Base-by-base conservation (phyloP, 92 coral and sea anemone genomes). In the Parazoanthus darwini region DNA sequence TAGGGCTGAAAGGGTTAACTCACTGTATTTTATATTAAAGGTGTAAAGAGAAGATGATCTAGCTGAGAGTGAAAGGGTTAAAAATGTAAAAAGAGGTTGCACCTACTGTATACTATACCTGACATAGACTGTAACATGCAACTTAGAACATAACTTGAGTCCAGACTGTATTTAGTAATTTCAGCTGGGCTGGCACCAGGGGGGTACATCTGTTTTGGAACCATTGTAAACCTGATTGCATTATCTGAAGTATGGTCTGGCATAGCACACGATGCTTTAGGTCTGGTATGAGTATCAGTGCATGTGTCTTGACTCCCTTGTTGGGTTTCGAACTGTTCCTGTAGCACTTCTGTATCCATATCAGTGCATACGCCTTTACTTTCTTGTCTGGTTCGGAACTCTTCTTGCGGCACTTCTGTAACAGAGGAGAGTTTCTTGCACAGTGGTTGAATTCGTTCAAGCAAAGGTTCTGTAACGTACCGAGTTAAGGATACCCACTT, bases 401-500 rank as follows among this genome's bases (percentile, higher is more conserved):
- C 81, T 76, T 92, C 93, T 77, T 87, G 89, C 7, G 98, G 71
- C 26, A 92, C 89, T 85, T 95, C 95, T 36, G 97, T 94, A 16
- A 95, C 98, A 10, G 99, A 94, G 2, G 98, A 95, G 8, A 97
- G 94, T 78, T 91, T 94, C 48, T 92, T 90, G 89, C 96, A 90
- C 33, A 29, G 74, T 25, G 99, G 99, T 25, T 97, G 93, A 85
- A 97, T 38, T 90, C 94, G 89, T 72, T 91, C 93, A 88, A 97
- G 81, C 44, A 95, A 77, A 18, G 87, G 78, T 70, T 92, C 87
- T 9, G 96, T 92, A 36, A 95, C 90, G 81, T 93, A 91, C 85
- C 88, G 94, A 2, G 98, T 93, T 39, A 97, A 87, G 0, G 99
- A 97, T 20, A 97, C 93, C 99, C 99, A 97, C 77, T 95, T 97